phyloP scores from a whole-genome alignment of 2,797 vertebrate genomes.

The Antrozous pallidus region DNA sequence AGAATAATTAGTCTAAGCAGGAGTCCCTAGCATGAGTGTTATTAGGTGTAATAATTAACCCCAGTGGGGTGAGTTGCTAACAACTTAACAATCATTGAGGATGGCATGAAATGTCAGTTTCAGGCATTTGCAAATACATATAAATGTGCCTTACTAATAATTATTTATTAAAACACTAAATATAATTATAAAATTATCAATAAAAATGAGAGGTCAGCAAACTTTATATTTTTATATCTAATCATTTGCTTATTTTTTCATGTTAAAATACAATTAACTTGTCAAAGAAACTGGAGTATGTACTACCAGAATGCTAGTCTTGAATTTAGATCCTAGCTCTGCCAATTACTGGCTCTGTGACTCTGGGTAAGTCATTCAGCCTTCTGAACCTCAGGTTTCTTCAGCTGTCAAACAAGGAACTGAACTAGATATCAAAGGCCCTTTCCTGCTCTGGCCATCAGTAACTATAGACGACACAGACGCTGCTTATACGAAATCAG shows the following conservation, averaged over 20 bases:
- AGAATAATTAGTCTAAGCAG: slow-evolving; percentile 79
- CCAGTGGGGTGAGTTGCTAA: slow-evolving; percentile 65
- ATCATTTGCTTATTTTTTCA: background rate
- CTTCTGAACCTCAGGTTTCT: background rate
- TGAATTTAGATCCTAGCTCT: background rate
- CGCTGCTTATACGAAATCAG: background rate
- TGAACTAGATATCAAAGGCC: background rate
- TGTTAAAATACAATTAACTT: background rate
- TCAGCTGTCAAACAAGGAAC: background rate
- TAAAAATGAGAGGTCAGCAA: background rate
- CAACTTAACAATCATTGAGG: slow-evolving; percentile 67
- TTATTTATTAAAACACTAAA: slow-evolving; percentile 40
- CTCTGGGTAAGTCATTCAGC: background rate
- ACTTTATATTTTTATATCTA: background rate
- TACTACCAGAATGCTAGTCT: background rate
- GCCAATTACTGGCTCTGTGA: background rate
- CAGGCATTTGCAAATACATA: slow-evolving; percentile 64
- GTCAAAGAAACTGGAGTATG: background rate
- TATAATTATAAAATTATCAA: slow-evolving; percentile 24
- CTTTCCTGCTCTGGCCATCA: background rate
- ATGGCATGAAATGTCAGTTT: slow-evolving; percentile 62
- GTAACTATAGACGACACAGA: background rate
- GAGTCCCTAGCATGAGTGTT: slow-evolving; percentile 71
- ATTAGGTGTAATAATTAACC: slow-evolving; percentile 81
- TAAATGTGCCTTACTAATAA: slow-evolving; percentile 51